Evolutionary conservation across 2,113 vertebrate species (phyloP).

Genomic region (Vulpes ferrilata): DNA sequence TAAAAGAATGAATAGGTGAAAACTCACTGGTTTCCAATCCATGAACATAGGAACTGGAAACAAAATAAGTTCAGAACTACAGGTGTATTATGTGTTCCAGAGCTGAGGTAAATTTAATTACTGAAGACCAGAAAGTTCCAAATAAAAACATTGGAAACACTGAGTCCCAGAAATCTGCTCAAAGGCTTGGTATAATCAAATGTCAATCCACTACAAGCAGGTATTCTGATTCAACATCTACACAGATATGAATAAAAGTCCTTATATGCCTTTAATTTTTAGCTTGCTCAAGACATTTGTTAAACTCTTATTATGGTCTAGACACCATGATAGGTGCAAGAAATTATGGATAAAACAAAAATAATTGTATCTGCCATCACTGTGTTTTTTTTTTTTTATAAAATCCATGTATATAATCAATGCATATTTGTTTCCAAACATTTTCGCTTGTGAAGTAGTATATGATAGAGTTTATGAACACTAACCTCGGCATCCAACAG

Average conservation of each 20-base stretch:
- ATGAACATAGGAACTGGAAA: neutral
- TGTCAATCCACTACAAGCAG: neutral
- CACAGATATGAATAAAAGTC: neutral
- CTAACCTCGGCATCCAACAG: neutral
- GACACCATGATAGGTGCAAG: neutral
- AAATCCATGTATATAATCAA: neutral
- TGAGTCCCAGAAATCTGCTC: neutral
- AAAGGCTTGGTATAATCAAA: neutral
- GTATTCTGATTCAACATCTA: neutral
- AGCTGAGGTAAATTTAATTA: neutral
- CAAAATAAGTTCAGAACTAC: neutral
- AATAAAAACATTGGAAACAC: constrained; percentile 18
- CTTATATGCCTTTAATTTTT: neutral
- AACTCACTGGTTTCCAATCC: neutral
- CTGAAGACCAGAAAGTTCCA: neutral
- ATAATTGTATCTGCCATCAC: neutral
- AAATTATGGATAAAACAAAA: neutral
- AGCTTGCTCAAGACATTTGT: neutral
- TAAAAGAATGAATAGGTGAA: neutral
- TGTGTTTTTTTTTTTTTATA: constrained; percentile 32
- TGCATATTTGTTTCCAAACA: neutral
- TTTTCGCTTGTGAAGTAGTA: neutral
- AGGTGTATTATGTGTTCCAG: neutral
- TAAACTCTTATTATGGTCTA: neutral
- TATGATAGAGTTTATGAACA: neutral